These are phyloP conservation scores for Eumeta japonica DNA, from an alignment of 1,140 invertebrate genomes.

Conservation along the genomic window DNA sequence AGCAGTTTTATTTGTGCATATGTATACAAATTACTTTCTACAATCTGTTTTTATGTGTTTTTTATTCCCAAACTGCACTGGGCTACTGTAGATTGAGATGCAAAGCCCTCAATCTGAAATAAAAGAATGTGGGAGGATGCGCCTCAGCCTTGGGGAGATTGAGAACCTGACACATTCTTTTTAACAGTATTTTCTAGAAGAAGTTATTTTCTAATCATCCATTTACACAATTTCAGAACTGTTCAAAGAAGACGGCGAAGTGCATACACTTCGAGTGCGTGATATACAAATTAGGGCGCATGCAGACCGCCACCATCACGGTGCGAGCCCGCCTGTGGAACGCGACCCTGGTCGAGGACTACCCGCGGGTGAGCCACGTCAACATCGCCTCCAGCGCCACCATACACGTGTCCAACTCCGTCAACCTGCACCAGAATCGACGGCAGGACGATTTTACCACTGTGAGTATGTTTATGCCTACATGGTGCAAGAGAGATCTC, in stretches of 20 bases:
- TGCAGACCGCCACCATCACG: slow-evolving; percentile 74
- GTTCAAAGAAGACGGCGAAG: slow-evolving; percentile 74
- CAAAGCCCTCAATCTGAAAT: background rate
- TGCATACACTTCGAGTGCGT: slow-evolving; percentile 84
- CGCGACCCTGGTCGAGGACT: slow-evolving; percentile 84
- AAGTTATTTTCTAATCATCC: slow-evolving; percentile 3
- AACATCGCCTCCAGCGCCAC: slow-evolving; percentile 75
- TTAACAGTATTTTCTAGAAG: no score
- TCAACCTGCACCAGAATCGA: slow-evolving; percentile 72
- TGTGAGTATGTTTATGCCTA: slow-evolving; percentile 42
- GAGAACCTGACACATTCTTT: no score
- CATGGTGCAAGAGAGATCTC: slow-evolving; percentile 3
- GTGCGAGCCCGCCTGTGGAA: slow-evolving; percentile 87
- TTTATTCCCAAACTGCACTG: background rate
- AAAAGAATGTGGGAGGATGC: no score
- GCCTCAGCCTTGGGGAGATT: no score
- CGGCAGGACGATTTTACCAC: slow-evolving; percentile 63
- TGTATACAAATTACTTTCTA: no score
- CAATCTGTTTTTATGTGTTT: no score
- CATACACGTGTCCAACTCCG: slow-evolving; percentile 68
- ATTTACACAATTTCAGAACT: slow-evolving; percentile 66
- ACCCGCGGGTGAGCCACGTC: slow-evolving; percentile 80
- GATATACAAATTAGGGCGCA: slow-evolving; percentile 72
- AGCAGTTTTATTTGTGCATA: no score
- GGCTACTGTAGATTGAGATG: no score